These are phyloP conservation scores for Ophion ellenae DNA, from an alignment of 2,888 invertebrate genomes.

Conservation along the genomic window DNA sequence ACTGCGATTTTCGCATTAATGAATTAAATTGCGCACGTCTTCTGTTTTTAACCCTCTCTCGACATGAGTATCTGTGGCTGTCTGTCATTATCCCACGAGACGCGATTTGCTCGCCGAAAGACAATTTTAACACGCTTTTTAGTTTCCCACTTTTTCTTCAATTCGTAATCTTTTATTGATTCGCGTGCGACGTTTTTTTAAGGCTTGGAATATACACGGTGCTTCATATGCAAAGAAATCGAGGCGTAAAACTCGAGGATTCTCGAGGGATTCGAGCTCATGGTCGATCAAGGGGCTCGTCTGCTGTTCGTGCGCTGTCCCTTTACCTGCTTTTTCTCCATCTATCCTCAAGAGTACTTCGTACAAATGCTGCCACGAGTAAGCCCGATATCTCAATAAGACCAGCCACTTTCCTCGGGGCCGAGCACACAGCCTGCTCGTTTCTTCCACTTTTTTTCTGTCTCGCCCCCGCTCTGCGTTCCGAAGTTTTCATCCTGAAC, in stretches of 20 bases:
- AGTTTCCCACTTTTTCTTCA: background rate
- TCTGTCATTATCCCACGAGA: background rate
- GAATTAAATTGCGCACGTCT: background rate
- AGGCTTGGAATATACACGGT: background rate
- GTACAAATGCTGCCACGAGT: constrained; percentile 52
- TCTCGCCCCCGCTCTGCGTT: constrained; percentile 30
- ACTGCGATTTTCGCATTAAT: too few species aligned
- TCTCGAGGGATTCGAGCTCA: constrained; percentile 34
- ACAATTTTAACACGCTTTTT: constrained; percentile 14
- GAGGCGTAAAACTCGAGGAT: constrained; percentile 42
- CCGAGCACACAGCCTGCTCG: constrained; percentile 41
- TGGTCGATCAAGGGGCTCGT: constrained; percentile 52
- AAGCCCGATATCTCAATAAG: constrained; percentile 63
- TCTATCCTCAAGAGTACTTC: constrained; percentile 35
- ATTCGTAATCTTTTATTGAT: background rate
- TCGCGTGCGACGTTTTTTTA: background rate
- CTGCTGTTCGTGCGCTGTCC: constrained; percentile 42
- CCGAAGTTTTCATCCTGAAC: constrained; percentile 8
- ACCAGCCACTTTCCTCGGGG: constrained; percentile 58
- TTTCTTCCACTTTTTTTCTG: background rate
- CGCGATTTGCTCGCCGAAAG: background rate
- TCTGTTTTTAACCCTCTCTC: constrained; percentile 6
- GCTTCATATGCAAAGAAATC: constrained; percentile 29
- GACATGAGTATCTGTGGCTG: background rate
- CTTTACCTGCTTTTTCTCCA: constrained; percentile 56